phyloP scores from a whole-genome alignment of 2,888 invertebrate genomes.

The Amblyjoppa fuscipennis region DNA sequence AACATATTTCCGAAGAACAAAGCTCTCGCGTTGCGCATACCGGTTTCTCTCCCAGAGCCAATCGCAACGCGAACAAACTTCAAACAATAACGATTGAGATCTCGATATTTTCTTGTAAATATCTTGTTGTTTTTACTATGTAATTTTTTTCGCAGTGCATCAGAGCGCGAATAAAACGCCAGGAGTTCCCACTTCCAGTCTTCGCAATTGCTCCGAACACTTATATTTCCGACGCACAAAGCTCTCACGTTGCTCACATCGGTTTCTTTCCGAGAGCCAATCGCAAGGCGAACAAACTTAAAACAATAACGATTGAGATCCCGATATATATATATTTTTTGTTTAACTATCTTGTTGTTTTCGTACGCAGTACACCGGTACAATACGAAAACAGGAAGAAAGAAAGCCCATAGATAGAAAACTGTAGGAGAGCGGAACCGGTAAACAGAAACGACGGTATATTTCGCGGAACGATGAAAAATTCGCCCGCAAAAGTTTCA shows the following conservation, averaged over 20 bases:
- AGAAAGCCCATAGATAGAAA: constrained; percentile 6
- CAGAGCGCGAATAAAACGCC: background rate
- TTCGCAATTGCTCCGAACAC: background rate
- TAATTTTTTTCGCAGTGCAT: background rate
- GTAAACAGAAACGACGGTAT: constrained; percentile 32
- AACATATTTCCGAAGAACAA: no score
- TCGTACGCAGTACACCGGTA: background rate
- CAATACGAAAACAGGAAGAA: background rate
- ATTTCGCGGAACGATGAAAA: constrained; percentile 51
- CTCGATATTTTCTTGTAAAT: background rate
- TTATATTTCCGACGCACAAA: background rate
- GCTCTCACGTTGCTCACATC: background rate
- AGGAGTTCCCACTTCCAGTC: background rate
- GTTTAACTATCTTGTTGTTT: background rate
- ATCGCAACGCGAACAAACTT: background rate
- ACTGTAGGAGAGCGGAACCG: constrained; percentile 26
- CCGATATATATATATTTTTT: background rate
- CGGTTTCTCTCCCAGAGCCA: background rate
- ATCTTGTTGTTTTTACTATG: background rate
- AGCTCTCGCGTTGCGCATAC: no score
- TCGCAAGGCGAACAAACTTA: background rate
- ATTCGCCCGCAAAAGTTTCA: constrained; percentile 41
- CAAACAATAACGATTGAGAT: background rate
- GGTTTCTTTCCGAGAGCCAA: background rate
- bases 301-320: background rate